Evolutionary conservation across 2,113 vertebrate species (phyloP).

Genomic region (Amia ocellicauda): DNA sequence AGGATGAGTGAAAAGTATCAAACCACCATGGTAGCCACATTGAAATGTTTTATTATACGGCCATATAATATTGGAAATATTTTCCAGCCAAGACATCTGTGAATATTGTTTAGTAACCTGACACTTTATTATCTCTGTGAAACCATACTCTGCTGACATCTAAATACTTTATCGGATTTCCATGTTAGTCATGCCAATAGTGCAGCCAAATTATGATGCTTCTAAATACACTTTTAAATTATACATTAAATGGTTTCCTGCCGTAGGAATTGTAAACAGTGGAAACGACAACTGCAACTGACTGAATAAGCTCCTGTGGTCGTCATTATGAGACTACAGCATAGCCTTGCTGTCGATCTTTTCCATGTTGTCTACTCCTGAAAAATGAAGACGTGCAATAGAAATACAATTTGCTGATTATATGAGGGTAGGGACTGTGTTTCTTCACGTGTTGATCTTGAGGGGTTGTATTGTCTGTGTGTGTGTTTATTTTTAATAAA

Average conservation of each 20-base stretch:
- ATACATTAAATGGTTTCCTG: neutral
- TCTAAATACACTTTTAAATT: neutral
- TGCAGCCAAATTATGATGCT: neutral
- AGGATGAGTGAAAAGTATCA: neutral
- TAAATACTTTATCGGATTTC: neutral
- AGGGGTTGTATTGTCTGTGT: neutral
- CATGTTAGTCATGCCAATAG: neutral
- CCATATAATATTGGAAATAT: conserved; percentile 2
- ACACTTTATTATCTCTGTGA: neutral
- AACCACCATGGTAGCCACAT: neutral
- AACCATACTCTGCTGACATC: neutral
- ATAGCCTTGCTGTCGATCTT: neutral
- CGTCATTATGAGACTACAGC: neutral
- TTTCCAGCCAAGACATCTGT: conserved; percentile 1
- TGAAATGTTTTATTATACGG: neutral
- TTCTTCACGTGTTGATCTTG: neutral
- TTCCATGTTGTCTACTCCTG: neutral
- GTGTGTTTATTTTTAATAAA: neutral
- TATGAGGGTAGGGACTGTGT: no score
- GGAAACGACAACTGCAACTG: neutral
- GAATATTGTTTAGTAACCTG: neutral
- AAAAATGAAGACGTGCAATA: neutral
- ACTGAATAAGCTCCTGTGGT: neutral
- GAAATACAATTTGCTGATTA: no score
- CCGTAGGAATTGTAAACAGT: neutral